Base-by-base conservation (phyloP, 30 jellyfish, hydroid and myxozoan genomes). In the Hydractinia symbiolongicarpus region DNA sequence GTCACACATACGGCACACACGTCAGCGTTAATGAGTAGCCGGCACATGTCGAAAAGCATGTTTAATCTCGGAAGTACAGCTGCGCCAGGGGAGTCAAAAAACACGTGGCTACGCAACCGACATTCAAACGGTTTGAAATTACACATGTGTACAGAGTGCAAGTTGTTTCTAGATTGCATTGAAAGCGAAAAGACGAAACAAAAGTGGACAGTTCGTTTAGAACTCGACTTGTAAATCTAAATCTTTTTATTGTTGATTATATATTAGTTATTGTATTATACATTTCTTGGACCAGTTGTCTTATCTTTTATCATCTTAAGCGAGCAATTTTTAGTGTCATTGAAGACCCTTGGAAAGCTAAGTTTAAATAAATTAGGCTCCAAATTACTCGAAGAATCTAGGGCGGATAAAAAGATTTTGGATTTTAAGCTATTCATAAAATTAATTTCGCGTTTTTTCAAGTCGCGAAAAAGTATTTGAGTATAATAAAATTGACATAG, bases 151-250 rank as follows among this genome's bases (percentile, higher is more conserved):
- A 52, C 16, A 8, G 87, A 60, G 8, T 79, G 87, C 44, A 53
- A 79, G 16, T 66, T 21, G 69, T 61, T 79, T 50, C 51, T 79
- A 58, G 83, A 79, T 30, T 61, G 84, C 66, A 79, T 79, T 79
- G 81, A 79, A 50, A 13, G 53, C 5, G 87, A 79, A 66, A 66
- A 66, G 67, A 16, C 55, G 10, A 9, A 66, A 9, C 61, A 10
- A 20, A 50, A 75, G 50, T 75, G 87, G 85, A 79, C 83, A n/a
- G 84, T 61, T 30, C 13, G 69, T n/a, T 44, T 79, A 44, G 83
- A 61, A 17, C 50, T 79, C 8, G 87, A 79, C 61, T 60, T 75
- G 49, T 75, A 17, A 75, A 52, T 44, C 4, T 9, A 64, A 0
- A 13, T 64, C 44, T 30, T 30, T 30, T 30, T 30, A 30, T 30